Evolutionary conservation across 2,113 vertebrate genomes (phyloP), one percentile per base, ranked within the genome.

Genomic region (Marmota monax): DNA sequence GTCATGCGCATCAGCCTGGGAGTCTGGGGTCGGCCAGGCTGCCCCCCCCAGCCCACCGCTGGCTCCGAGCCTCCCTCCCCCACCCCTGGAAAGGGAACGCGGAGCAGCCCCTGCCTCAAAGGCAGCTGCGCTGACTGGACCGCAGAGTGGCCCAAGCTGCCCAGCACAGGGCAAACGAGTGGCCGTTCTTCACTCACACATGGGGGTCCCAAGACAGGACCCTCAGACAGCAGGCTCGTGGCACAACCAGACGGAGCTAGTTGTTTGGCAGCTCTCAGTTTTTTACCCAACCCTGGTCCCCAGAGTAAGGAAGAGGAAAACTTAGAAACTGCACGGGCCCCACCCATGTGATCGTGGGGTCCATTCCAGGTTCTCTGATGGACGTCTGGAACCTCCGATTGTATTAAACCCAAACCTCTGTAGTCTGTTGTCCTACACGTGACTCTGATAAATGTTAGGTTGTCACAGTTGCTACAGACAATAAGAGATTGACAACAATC

Each of bases 141-240:
- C 0, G 1, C 63, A 32, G 63, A 6, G 2, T 0, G n/a, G 39
- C 5, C 10, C 1, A 1, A 5, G 12, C 8, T 17, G 72, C 51
- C 88, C 4, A 0, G 13, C 2, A 5, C 22, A 42, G 32, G 51
- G 7, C 27, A 1, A 0, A 1, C 0, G 34, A 27, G 7, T 18
- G 20, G 17, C 37, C 0, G 8, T 51, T 2, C 16, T 23, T 27
- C 0, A 0, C 0, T 10, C 4, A 5, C 0, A 45, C 1, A 2
- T 0, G 3, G 77, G 58, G n/a, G 58, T 20, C 48, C 65, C 39
- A 4, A 23, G n/a, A 85, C 25, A 53, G 17, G 22, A 5, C 0
- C 18, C 29, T 6, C 77, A 48, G 32, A 39, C 12, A 0, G 18
- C 1, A 16, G 65, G 37, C 39, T 13, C 8, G 17, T 3, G 74